Conservation (phyloP, 2,113 vertebrate species). For the Ovis aries region ARS-UI_Ramb_v3.0 NC_056063.1:80967501-80968000, state of each 20-base stretch:
- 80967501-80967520: neutral
- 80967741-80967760: neutral
- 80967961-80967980: neutral
- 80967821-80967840: neutral
- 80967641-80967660: neutral
- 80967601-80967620: fast-evolving
- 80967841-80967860: neutral
- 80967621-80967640: fast-evolving
- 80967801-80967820: neutral
- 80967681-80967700: neutral
- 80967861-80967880: neutral
- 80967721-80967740: too few relatives aligned
- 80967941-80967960: neutral
- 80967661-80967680: neutral
- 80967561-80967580: neutral
- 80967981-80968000: neutral
- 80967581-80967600: neutral
- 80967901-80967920: neutral
- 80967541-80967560: neutral
- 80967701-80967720: neutral
- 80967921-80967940: neutral
- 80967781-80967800: neutral
- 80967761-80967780: too few relatives aligned
- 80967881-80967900: neutral
- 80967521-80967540: neutral